Percentiles rank a stretch among this genome's conserved stretches.
These are phyloP conservation scores for Psilopsiagon aymara DNA, from an alignment of 2,113 vertebrate genomes.

Conservation along the genomic window DNA sequence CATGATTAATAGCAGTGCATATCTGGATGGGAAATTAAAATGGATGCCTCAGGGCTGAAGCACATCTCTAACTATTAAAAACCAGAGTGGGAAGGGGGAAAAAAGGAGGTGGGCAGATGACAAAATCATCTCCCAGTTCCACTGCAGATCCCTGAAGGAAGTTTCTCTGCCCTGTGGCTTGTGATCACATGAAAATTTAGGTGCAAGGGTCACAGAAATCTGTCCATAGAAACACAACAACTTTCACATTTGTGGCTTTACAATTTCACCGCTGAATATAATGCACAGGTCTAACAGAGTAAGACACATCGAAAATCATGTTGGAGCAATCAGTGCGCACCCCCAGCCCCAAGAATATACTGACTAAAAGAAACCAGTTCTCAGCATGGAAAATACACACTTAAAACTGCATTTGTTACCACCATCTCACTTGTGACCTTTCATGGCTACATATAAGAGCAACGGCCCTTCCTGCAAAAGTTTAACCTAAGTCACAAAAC, in stretches of 20 bases:
- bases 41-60: not conserved
- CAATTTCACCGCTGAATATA: rapidly evolving
- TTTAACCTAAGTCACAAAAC: not conserved
- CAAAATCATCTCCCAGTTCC: not conserved
- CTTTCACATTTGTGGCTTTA: not conserved
- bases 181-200: not conserved
- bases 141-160: not conserved
- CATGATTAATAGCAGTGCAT: not conserved
- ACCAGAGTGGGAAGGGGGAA: not conserved
- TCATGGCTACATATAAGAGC: not conserved
- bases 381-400: not conserved
- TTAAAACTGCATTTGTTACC: not conserved
- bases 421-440: not conserved
- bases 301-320: not conserved
- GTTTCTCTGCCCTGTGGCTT: not conserved
- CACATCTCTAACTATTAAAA: not conserved
- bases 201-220: not conserved
- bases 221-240: not conserved
- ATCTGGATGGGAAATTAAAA: not conserved
- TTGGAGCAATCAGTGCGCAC: not conserved
- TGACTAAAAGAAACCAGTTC: not conserved
- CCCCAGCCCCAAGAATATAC: not conserved
- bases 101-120: rapidly evolving
- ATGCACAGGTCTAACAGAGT: not conserved
- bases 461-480: not conserved